Percentiles rank a stretch among this genome's conserved stretches.
Conservation (phyloP, 2,797 vertebrate genomes). For the Chrosomus eos region DNA sequence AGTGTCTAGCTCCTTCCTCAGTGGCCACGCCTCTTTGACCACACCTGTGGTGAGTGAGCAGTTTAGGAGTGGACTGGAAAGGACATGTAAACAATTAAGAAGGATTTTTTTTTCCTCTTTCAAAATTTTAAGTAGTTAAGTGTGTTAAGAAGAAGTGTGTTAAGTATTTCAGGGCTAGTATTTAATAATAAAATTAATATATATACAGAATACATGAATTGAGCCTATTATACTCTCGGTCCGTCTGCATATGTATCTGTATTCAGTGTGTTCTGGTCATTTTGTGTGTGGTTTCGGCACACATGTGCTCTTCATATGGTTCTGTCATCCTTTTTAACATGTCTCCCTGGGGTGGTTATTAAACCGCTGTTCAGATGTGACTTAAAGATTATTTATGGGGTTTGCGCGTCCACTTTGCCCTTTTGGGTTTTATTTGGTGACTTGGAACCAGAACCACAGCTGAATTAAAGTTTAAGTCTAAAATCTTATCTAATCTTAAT, state of each 20-base stretch:
- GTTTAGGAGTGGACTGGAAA: not conserved
- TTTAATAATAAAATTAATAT: not conserved
- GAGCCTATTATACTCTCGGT: not conserved
- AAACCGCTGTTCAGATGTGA: constrained; percentile 14
- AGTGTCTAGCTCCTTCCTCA: constrained; percentile 99
- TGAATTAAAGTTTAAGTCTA: constrained; percentile 28
- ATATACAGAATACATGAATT: not conserved
- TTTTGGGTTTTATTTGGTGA: not conserved
- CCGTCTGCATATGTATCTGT: not conserved
- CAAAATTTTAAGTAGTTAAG: not conserved
- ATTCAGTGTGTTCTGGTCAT: constrained; percentile 1
- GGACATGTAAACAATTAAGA: not conserved
- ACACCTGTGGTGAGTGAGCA: constrained; percentile 88
- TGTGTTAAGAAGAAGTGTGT: not conserved
- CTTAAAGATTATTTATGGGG: constrained; percentile 32
- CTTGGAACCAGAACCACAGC: constrained; percentile 16
- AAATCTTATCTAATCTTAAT: constrained; percentile 43
- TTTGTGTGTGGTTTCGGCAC: not conserved
- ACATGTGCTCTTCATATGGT: constrained; percentile 6
- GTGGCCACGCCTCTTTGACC: constrained; percentile 91
- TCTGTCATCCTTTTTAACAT: not conserved
- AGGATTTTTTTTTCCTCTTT: not conserved
- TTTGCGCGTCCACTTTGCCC: constrained; percentile 2
- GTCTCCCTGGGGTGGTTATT: constrained; percentile 22
- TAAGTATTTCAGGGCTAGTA: not conserved